Base-by-base conservation (phyloP, 1,140 invertebrate genomes). In the Lucilia cuprina region DNA sequence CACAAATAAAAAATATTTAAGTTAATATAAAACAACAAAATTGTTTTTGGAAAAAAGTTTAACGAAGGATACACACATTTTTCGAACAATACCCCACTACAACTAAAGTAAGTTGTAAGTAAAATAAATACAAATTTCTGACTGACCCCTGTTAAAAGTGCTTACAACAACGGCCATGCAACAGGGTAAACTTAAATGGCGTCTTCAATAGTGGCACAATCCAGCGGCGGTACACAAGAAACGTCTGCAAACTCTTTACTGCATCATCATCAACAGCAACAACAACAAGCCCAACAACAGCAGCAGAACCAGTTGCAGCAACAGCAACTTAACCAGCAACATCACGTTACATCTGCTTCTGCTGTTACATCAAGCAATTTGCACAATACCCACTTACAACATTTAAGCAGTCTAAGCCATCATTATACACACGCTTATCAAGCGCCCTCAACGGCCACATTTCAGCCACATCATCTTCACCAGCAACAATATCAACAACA, bases 181-280 rank as follows among this genome's bases (percentile, higher is more conserved):
- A 87, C 83, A 80, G 84, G 85, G 82, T 13, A 87, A 80, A 84
- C 86, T 88, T 90, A 90, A 90, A 90, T 90, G 89, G 89, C 89
- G 88, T 90, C 89, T 86, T 87, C 89, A 90, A 89, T 90, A 87
- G 89, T 90, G 87, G 89, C 89, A 87, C 88, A 88, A 85, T 87
- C 86, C 84, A 87, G 88, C 87, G 87, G 88, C 86, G 86, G 88
- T 82, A 85, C 86, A 83, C 86, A 87, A 85, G 89, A 90, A 84
- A 84, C 85, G 84, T 83, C 84, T 86, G 83, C 85, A 83, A 78
- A 30, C n/a, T 7, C 70, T 30, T 9, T 75, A 17, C 34, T 41
- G 5, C 82, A 80, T 7, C 84, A 78, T 2, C 25, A 74, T 14
- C 47, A 85, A 50, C 84, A 86, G 82, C 85, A 75, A 77, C 83